Conservation (phyloP, 2,888 invertebrate species). For the Loripinus fragilis region DNA sequence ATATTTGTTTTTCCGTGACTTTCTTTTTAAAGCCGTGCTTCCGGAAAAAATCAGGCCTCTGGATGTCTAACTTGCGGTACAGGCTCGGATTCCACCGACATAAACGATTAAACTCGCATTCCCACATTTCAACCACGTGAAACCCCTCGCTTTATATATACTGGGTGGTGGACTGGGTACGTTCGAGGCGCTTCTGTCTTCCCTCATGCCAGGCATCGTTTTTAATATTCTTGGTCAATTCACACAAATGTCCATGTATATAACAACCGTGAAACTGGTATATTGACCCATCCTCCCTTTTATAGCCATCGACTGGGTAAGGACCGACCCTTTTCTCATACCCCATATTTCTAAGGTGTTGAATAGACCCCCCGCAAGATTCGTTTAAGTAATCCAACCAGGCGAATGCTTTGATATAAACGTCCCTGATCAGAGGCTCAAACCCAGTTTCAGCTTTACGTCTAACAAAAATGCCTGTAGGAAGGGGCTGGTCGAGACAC, state of each 20-base stretch:
- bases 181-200: too few relatives aligned
- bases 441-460: conserved; percentile 35
- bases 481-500: conserved; percentile 38
- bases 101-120: conserved; percentile 27
- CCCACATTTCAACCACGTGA: conserved; percentile 24
- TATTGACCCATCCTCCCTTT: neutral
- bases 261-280: neutral
- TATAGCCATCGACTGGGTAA: neutral
- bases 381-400: conserved; percentile 43
- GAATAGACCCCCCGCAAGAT: conserved; percentile 24
- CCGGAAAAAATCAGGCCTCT: too few relatives aligned
- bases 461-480: conserved; percentile 36
- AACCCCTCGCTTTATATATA: neutral
- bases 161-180: neutral
- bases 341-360: conserved; percentile 39
- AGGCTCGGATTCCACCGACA: neutral
- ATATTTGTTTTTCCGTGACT: neutral
- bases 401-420: conserved; percentile 13
- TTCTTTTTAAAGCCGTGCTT: too few relatives aligned
- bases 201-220: too few relatives aligned
- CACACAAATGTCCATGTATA: too few relatives aligned
- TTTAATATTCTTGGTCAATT: neutral
- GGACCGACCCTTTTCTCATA: conserved; percentile 23
- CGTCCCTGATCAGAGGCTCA: conserved; percentile 34
- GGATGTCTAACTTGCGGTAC: too few relatives aligned